These are phyloP conservation scores for Phainopepla nitens DNA, from an alignment of 2,113 vertebrate genomes.

Conservation along the genomic window DNA sequence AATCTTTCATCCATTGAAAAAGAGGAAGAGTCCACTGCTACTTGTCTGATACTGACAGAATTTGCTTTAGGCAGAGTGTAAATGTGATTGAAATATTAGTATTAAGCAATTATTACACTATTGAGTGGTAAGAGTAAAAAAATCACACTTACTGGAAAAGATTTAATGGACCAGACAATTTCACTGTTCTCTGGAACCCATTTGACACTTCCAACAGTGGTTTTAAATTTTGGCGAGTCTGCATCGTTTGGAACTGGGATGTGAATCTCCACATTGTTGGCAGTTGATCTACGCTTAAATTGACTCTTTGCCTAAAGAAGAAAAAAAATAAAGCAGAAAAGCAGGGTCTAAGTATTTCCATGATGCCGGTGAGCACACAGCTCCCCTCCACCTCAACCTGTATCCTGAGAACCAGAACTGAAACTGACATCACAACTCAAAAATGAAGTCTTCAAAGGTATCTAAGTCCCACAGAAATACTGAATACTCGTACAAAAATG, in stretches of 20 bases:
- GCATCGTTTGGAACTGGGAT: slow-evolving; percentile 97
- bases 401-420: background rate
- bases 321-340: background rate
- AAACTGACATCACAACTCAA: rapidly evolving
- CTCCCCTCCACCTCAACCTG: background rate
- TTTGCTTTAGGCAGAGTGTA: background rate
- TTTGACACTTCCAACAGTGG: slow-evolving; percentile 96
- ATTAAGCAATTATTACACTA: background rate
- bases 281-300: slow-evolving; percentile 94
- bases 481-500: background rate
- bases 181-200: slow-evolving; percentile 98
- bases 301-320: slow-evolving; percentile 90
- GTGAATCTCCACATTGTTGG: slow-evolving; percentile 99
- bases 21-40: background rate
- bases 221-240: slow-evolving; percentile 98
- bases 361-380: background rate
- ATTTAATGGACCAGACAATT: slow-evolving; percentile 98
- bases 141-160: slow-evolving; percentile 86
- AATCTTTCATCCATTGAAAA: background rate
- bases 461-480: background rate
- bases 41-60: background rate
- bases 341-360: background rate
- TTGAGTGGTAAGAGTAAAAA: background rate
- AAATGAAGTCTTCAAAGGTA: background rate
- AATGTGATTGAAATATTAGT: background rate